Percentiles rank a stretch among this genome's conserved stretches.
phyloP scores from a whole-genome alignment of 2,113 vertebrate genomes.

The Mobula hypostoma region DNA sequence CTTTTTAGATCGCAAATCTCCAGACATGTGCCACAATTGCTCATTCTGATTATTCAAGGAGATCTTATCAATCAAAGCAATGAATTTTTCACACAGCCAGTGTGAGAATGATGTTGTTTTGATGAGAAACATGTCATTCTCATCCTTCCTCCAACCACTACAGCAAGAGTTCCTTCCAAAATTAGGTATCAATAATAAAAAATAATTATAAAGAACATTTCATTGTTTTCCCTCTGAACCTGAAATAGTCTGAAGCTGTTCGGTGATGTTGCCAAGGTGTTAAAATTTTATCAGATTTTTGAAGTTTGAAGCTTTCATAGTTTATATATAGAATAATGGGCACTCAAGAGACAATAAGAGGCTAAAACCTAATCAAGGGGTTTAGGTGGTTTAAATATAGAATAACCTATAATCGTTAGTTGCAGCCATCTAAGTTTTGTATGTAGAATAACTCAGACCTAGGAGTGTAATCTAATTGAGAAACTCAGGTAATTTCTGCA shows the following conservation, averaged over 20 bases:
- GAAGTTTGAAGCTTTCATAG: background rate
- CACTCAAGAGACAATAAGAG: background rate
- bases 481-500: background rate
- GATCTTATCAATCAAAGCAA: slow-evolving; percentile 16
- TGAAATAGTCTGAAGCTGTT: background rate
- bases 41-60: slow-evolving; percentile 27
- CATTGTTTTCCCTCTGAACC: background rate
- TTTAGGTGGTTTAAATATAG: background rate
- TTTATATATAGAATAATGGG: background rate
- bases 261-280: background rate
- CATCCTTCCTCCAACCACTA: background rate
- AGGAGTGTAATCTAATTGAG: background rate
- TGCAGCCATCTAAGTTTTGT: background rate
- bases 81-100: background rate
- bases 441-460: background rate
- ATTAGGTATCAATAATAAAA: background rate
- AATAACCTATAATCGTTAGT: background rate
- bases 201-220: background rate
- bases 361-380: background rate
- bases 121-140: background rate
- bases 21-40: background rate
- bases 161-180: background rate
- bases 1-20: slow-evolving; percentile 32
- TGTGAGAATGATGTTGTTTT: background rate
- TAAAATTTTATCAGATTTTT: background rate